phyloP scores from a whole-genome alignment of 2,888 invertebrate species.

The Ormyrus pomaceus region DNA sequence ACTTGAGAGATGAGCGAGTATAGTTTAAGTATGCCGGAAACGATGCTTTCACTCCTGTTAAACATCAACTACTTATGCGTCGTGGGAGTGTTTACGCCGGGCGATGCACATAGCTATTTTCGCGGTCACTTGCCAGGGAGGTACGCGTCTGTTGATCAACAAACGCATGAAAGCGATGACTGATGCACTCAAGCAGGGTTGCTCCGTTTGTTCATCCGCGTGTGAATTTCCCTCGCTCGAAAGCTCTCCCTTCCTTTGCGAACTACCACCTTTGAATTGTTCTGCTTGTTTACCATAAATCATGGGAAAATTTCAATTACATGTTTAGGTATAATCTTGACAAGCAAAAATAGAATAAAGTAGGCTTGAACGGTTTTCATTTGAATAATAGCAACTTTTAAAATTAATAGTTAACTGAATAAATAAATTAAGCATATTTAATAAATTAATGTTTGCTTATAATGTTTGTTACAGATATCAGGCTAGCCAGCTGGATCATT shows the following conservation, averaged over 20 bases:
- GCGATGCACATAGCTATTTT: background rate
- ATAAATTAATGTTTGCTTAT: conserved; percentile 24
- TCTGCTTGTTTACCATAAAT: too few relatives aligned
- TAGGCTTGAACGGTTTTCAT: too few relatives aligned
- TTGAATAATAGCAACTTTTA: background rate
- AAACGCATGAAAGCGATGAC: conserved; percentile 1
- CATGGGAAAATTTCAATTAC: too few relatives aligned
- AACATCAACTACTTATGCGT: background rate
- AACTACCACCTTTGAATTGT: too few relatives aligned
- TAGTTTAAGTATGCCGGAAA: background rate
- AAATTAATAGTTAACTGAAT: background rate
- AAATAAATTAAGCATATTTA: background rate
- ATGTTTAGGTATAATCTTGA: too few relatives aligned
- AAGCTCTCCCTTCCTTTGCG: too few relatives aligned
- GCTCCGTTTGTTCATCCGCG: background rate
- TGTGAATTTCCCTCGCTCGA: background rate
- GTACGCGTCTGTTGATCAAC: conserved; percentile 27
- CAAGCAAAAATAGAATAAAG: too few relatives aligned
- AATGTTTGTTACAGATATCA: conserved; percentile 68
- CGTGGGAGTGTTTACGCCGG: too few relatives aligned
- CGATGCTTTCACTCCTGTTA: conserved; percentile 5
- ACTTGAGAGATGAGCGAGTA: background rate
- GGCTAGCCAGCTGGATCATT: conserved; percentile 75
- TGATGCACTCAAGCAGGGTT: conserved; percentile 15
- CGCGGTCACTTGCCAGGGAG: background rate